Conservation (phyloP, 2,797 vertebrate genomes). For the Varecia variegata region DNA sequence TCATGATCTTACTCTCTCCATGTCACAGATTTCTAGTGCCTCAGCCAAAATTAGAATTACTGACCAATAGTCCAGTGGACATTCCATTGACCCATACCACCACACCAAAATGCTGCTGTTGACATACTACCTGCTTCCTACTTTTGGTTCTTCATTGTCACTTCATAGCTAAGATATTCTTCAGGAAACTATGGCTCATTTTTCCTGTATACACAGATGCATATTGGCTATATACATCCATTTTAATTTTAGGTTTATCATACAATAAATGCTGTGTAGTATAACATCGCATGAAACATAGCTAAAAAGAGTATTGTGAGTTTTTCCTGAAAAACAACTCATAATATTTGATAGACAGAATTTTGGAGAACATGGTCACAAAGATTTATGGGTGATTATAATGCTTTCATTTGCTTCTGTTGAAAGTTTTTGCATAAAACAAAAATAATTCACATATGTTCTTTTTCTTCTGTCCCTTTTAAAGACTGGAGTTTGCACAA, state of each 20-base stretch:
- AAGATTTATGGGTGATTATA: neutral
- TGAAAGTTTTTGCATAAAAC: neutral
- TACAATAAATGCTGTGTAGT: neutral
- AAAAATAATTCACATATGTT: neutral
- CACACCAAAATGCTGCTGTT: neutral
- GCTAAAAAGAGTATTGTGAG: neutral
- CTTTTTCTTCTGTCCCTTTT: neutral
- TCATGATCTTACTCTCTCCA: neutral
- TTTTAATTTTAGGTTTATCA: neutral
- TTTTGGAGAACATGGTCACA: neutral
- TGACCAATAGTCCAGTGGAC: neutral
- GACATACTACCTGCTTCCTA: neutral
- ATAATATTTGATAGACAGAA: neutral
- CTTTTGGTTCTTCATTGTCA: neutral
- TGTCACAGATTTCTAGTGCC: neutral
- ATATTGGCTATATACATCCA: neutral
- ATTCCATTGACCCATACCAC: neutral
- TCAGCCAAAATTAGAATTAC: neutral
- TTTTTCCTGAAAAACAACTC: neutral
- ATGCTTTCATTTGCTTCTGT: neutral
- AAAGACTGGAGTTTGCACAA: neutral
- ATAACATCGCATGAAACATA: neutral
- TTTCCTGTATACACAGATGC: neutral
- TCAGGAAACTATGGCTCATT: neutral
- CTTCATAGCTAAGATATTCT: neutral